These are phyloP conservation scores for Paracyclopina nana DNA, from an alignment of 1,140 invertebrate genomes.

Conservation along the genomic window DNA sequence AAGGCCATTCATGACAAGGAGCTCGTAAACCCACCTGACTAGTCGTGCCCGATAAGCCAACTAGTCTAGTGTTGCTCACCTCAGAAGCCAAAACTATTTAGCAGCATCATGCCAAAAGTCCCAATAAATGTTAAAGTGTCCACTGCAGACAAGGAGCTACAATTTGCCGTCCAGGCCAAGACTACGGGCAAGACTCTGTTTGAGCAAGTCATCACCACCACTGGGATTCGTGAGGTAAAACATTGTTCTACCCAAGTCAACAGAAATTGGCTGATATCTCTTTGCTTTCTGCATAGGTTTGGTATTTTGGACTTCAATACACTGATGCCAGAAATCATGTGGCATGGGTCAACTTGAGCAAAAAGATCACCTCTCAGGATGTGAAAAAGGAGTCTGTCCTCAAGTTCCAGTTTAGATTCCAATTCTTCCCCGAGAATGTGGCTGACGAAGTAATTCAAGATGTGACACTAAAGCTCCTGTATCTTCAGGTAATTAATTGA, in stretches of 20 bases:
- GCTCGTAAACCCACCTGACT: no score
- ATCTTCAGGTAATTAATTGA: constrained; percentile 1
- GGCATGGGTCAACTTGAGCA: not conserved
- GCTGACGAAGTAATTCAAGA: constrained; percentile 11
- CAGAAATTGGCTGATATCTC: not conserved
- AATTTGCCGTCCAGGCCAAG: no score
- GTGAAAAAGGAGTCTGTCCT: not conserved
- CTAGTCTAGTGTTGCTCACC: no score
- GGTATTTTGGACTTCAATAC: not conserved
- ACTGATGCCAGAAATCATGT: not conserved
- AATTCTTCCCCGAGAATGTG: constrained; percentile 13
- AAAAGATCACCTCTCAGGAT: not conserved
- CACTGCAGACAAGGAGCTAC: no score
- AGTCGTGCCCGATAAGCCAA: no score
- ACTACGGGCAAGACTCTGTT: no score
- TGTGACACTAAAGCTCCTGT: constrained; percentile 1
- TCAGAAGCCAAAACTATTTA: no score
- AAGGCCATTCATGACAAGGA: no score
- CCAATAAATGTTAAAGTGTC: no score
- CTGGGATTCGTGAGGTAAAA: not conserved
- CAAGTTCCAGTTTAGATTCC: constrained; percentile 7
- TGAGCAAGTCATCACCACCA: not conserved
- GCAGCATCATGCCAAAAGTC: no score
- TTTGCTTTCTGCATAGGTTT: not conserved
- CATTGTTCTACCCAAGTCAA: not conserved